Evolutionary conservation across 2,113 vertebrate genomes (phyloP).

Genomic region (Neodon shergylaensis): DNA sequence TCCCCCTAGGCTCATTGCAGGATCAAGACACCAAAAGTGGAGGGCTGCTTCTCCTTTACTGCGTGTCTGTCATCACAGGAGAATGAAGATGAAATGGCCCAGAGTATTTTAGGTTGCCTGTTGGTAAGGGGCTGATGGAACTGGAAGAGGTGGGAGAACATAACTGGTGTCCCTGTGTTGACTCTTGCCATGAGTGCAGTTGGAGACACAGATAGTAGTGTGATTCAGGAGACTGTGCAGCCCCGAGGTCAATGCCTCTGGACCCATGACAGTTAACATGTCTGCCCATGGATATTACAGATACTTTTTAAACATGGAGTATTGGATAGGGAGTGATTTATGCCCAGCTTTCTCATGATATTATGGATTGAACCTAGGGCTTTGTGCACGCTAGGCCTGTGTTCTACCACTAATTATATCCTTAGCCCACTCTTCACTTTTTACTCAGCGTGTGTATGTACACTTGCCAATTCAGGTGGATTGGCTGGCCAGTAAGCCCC

Average conservation of each 20-base stretch:
- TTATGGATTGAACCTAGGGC: neutral
- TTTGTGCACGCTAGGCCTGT: neutral
- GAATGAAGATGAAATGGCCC: neutral
- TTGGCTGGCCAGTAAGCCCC: neutral
- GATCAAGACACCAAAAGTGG: neutral
- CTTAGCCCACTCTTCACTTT: neutral
- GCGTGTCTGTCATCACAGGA: neutral
- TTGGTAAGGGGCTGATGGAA: neutral
- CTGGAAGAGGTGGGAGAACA: neutral
- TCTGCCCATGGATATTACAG: neutral
- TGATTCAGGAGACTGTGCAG: neutral
- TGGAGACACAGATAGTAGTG: neutral
- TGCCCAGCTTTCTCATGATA: neutral
- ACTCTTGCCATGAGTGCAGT: neutral
- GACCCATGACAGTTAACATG: neutral
- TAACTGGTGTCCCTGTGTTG: rapidly evolving
- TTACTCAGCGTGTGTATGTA: too few relatives aligned
- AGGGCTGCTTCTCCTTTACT: neutral
- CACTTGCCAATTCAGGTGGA: neutral
- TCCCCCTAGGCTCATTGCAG: too few relatives aligned
- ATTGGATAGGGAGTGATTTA: neutral
- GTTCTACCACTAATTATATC: neutral
- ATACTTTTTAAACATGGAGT: neutral
- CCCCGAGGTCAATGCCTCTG: neutral
- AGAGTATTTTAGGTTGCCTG: neutral